Conservation (phyloP, 2,113 vertebrate species). For the Oreochromis tanganicae region DNA sequence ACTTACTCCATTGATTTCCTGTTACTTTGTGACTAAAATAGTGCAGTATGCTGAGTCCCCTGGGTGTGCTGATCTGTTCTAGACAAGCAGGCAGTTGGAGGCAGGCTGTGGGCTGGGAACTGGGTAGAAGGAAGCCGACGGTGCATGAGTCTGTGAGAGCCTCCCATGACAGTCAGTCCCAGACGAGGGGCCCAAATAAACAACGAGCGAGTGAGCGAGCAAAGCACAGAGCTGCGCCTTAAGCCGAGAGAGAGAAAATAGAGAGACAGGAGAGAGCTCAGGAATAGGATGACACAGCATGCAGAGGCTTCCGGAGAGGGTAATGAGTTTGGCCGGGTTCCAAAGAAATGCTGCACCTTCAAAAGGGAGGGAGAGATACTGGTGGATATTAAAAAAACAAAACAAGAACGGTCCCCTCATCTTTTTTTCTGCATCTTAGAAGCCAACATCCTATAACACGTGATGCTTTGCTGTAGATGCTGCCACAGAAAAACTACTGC, state of each 20-base stretch:
- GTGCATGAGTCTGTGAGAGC: conserved; percentile 29
- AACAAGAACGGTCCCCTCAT: neutral
- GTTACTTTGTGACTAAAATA: conserved; percentile 61
- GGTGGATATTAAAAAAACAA: neutral
- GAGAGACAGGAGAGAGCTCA: neutral
- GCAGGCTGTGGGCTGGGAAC: conserved; percentile 20
- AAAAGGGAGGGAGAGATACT: neutral
- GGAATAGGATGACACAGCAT: conserved; percentile 33
- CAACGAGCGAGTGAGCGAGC: conserved; percentile 11
- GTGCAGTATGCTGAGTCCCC: conserved; percentile 12
- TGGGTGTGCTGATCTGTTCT: conserved; percentile 27
- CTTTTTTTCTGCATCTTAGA: neutral
- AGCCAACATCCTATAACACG: neutral
- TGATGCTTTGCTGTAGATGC: neutral
- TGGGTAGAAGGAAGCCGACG: conserved; percentile 20
- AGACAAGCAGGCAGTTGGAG: conserved; percentile 33
- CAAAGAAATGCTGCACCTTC: neutral
- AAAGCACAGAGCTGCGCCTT: neutral
- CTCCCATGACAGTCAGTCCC: conserved; percentile 41
- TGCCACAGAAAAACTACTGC: conserved; percentile 1
- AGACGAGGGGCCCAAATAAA: conserved; percentile 48
- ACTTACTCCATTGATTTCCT: conserved; percentile 55
- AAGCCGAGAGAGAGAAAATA: conserved; percentile 2
- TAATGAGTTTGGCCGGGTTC: conserved; percentile 58
- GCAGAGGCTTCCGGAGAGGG: conserved; percentile 24